A percentile compares a stretch with the other conserved stretches of the same genome.
Evolutionary conservation across 2,888 invertebrate genomes (phyloP).

Genomic region (Fabriciana adippe): DNA sequence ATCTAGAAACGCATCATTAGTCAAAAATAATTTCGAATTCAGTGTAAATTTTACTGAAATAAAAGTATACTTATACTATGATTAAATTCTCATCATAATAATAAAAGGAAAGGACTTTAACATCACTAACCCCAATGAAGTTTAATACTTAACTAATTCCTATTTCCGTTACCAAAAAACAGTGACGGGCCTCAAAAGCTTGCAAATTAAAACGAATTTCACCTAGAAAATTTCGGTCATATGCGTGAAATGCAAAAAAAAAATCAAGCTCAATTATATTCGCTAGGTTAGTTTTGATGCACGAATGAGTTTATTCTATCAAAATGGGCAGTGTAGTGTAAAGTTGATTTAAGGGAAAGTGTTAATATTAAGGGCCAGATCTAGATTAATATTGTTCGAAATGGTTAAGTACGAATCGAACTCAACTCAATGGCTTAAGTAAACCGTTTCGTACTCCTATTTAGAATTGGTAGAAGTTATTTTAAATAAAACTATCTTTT

Average conservation of each 20-base stretch:
- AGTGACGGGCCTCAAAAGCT: background rate
- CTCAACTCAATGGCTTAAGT: too few relatives aligned
- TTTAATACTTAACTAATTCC: background rate
- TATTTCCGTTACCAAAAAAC: background rate
- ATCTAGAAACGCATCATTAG: too few relatives aligned
- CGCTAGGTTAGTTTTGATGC: constrained; percentile 28
- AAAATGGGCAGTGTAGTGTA: constrained; percentile 3
- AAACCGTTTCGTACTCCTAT: too few relatives aligned
- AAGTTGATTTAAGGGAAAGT: constrained; percentile 6
- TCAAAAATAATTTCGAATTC: too few relatives aligned
- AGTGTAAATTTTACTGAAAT: too few relatives aligned
- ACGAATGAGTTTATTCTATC: constrained; percentile 23
- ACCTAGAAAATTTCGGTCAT: constrained; percentile 21
- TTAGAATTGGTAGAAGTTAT: too few relatives aligned
- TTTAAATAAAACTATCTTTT: too few relatives aligned
- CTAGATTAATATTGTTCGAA: background rate
- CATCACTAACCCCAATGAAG: too few relatives aligned
- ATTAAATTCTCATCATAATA: too few relatives aligned
- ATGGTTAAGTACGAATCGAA: background rate
- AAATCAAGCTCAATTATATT: constrained; percentile 21
- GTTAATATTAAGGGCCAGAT: background rate
- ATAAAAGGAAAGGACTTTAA: too few relatives aligned
- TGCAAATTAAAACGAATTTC: constrained; percentile 16
- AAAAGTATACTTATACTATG: too few relatives aligned
- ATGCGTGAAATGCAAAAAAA: constrained; percentile 27